Evolutionary conservation across 2,113 vertebrate species (phyloP).

Genomic region (Tenebrosternarchus preto): DNA sequence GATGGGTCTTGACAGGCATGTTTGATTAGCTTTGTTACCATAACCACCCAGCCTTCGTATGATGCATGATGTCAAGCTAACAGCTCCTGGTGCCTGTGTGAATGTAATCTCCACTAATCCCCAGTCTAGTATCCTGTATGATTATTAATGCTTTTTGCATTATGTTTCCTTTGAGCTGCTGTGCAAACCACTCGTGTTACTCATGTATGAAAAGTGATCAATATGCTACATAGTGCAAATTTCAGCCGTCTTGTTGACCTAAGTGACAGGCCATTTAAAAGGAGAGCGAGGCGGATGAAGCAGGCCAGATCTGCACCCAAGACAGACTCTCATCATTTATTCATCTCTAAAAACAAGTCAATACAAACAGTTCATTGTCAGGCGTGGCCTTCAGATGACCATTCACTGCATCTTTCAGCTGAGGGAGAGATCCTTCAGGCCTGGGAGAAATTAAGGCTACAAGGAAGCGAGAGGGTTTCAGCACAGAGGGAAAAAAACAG

Average conservation of each 20-base stretch:
- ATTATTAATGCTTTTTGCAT: slow-evolving; percentile 62
- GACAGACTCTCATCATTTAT: slow-evolving; percentile 67
- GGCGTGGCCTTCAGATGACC: slow-evolving; percentile 33
- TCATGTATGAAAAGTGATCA: slow-evolving; percentile 63
- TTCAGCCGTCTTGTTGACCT: slow-evolving; percentile 69
- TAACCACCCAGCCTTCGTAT: slow-evolving; percentile 45
- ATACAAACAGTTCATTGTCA: slow-evolving; percentile 60
- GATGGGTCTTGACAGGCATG: slow-evolving; percentile 41
- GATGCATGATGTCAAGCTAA: slow-evolving; percentile 41
- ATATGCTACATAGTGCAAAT: slow-evolving; percentile 65
- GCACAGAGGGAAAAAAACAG: neutral
- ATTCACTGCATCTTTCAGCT: slow-evolving; percentile 44
- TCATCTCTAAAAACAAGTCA: slow-evolving; percentile 68
- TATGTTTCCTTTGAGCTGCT: slow-evolving; percentile 49
- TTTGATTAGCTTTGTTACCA: slow-evolving; percentile 50
- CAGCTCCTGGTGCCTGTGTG: slow-evolving; percentile 27
- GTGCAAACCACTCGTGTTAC: slow-evolving; percentile 58
- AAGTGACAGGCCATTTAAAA: slow-evolving; percentile 70
- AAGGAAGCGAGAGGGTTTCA: neutral
- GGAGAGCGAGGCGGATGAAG: slow-evolving; percentile 59
- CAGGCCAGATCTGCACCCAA: slow-evolving; percentile 58
- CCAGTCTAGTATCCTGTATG: slow-evolving; percentile 37
- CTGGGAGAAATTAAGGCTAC: neutral
- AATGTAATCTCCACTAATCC: slow-evolving; percentile 52
- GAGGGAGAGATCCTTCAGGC: slow-evolving; percentile 11